These are phyloP conservation scores for Prosopocoilus inquinatus DNA, from an alignment of 2,888 invertebrate genomes.

Conservation along the genomic window DNA sequence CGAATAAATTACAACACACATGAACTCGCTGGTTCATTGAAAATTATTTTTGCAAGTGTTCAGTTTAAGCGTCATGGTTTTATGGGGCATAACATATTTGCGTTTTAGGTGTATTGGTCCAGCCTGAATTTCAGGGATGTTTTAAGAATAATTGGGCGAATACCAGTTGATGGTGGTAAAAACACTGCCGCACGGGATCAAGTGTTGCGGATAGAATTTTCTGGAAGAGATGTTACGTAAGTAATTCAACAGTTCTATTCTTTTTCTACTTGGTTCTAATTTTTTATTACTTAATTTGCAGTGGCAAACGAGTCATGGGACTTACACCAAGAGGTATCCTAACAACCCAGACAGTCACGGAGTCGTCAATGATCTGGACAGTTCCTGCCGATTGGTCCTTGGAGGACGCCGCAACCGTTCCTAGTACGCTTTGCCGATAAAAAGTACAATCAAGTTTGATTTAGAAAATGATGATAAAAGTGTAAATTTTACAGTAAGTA, in stretches of 20 bases:
- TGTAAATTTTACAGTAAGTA: constrained; percentile 8
- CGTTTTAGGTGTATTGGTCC: constrained; percentile 68
- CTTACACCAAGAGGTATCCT: constrained; percentile 59
- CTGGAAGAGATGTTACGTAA: constrained; percentile 54
- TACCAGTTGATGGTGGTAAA: constrained; percentile 76
- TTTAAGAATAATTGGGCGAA: constrained; percentile 90
- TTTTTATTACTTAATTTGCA: constrained; percentile 29
- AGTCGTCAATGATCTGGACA: constrained; percentile 58
- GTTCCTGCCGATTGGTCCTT: constrained; percentile 72
- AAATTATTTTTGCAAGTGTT: constrained; percentile 4
- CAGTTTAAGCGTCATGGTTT: not conserved
- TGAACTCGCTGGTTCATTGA: not conserved
- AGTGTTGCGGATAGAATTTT: constrained; percentile 68
- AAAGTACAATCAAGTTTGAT: constrained; percentile 21
- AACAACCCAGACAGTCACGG: constrained; percentile 60
- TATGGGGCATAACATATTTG: constrained; percentile 40
- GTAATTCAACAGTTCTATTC: not conserved
- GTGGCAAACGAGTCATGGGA: constrained; percentile 66
- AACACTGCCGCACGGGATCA: constrained; percentile 64
- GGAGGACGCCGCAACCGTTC: constrained; percentile 73
- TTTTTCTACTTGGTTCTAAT: not conserved
- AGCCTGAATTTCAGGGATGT: constrained; percentile 92
- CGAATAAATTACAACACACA: constrained; percentile 43
- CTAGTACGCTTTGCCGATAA: constrained; percentile 60
- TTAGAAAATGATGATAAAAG: too few species aligned